Base-by-base conservation (phyloP, 2,797 vertebrate species). In the Acanthurus leucopareius region DNA sequence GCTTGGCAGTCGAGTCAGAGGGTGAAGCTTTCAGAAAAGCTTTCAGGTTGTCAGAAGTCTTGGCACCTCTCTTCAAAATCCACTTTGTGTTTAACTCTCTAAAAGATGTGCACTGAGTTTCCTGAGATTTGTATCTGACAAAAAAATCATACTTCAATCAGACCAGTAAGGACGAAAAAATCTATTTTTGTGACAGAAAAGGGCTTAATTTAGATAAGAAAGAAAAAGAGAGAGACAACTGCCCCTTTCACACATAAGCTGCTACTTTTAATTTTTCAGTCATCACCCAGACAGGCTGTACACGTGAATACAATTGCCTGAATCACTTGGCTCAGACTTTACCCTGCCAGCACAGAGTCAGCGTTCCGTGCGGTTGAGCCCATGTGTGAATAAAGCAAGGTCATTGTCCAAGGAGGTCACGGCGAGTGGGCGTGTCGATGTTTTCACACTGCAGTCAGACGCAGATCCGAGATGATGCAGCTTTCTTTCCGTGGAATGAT, bases 51-150 rank as follows among this genome's bases (percentile, higher is more conserved):
- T 89, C 87, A 79, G 51, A 56, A 69, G 60, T 62, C 80, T 89
- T 89, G 88, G 89, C 89, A 28, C 35, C 3, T 32, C 77, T 71
- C 54, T 52, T 69, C 58, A 40, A 86, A 86, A 87, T 65, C 64
- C 86, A 87, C 82, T 88, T 83, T 86, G 72, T 47, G 47, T 85
- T 75, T 63, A 71, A 63, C 56, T 59, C 66, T 32, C 56, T 11
- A 45, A 79, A 71, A 75, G 66, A 88, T 71, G 67, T 76, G 80
- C 88, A 58, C 84, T 65, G 54, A 80, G 69, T 89, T 90, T 91
- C 85, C 70, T 57, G 61, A 87, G 85, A 90, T 91, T 77, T 82
- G 80, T 66, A 92, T 91, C 90, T 84, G 66, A 40, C 2, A 51
- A 53, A 68, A 35, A 87, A 75, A 80, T 79, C 22, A 3, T 35